Base-by-base conservation (phyloP, 2,797 vertebrate genomes). In the Cirrhinus mrigala region DNA sequence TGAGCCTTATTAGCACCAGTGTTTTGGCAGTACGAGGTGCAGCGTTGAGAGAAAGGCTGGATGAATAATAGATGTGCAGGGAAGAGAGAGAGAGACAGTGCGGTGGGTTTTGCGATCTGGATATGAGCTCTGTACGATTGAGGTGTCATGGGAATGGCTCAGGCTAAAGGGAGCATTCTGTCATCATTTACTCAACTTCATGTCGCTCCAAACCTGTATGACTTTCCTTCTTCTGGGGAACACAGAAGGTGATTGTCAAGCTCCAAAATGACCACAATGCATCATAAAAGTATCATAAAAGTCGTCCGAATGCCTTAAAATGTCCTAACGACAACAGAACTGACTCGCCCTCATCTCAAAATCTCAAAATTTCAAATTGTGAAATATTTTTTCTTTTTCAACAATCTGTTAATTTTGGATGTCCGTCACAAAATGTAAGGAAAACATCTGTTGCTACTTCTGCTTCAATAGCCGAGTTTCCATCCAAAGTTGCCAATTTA, bases 1-100 rank as follows among this genome's bases (percentile, higher is more conserved):
- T 88, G 92, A 93, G 92, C 85, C 92, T 92, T 91, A 95, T 94
- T 94, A 95, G 90, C 82, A 60, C 90, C 37, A 81, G 90, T 27
- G 85, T 90, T 94, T 92, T 92, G 89, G 90, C 88, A 82, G 87
- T 86, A 90, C 90, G 92, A 92, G 93, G 92, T 90, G 91, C 92
- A 92, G 89, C 85, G 81, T 88, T 91, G 90, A 92, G 91, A 92
- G 91, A 90, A 90, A 87, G 70, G 58, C 71, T 85, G 88, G 89
- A 92, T 93, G 93, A 95, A 91, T 93, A 92, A 93, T 87, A 74
- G 81, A 90, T 84, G 56, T 29, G 71, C 27, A 50, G 68, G 70
- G 29, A 50, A 27, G 20, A 50, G 79, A 66, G 24, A 16, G 66
- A 58, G 76, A 70, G 52, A 29, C 6, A 75, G 73, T 22, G 86